Conservation (phyloP, 2,113 vertebrate species). For the Myiopsitta monachus region DNA sequence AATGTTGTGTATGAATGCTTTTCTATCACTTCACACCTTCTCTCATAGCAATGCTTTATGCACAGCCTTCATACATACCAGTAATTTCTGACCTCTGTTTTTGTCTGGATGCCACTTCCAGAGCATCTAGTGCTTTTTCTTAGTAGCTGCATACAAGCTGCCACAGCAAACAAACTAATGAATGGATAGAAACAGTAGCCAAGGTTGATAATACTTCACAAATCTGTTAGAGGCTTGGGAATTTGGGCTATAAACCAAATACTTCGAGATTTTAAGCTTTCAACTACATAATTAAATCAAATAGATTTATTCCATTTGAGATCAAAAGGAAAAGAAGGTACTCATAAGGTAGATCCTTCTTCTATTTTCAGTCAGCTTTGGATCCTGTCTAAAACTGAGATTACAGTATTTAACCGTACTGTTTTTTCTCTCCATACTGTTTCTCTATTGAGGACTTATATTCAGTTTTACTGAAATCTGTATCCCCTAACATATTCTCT, state of each 20-base stretch:
- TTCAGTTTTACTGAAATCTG: not conserved
- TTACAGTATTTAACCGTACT: not conserved
- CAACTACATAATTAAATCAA: not conserved
- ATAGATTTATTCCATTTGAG: not conserved
- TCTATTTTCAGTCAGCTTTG: not conserved
- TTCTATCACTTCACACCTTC: not conserved
- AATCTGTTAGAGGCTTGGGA: not conserved
- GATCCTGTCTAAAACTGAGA: not conserved
- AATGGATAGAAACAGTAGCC: not conserved
- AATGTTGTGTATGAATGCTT: not conserved
- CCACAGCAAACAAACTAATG: not conserved
- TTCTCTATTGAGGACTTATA: not conserved
- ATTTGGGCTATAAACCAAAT: not conserved
- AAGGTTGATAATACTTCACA: not conserved
- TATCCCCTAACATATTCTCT: not conserved
- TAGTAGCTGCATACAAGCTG: not conserved
- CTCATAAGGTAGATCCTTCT: not conserved
- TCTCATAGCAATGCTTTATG: not conserved
- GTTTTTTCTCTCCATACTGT: not conserved
- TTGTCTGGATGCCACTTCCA: slow-evolving; percentile 3
- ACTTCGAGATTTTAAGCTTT: not conserved
- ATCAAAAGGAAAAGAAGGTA: not conserved
- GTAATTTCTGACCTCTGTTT: not conserved
- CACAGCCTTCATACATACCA: not conserved
- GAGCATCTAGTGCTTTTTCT: slow-evolving; percentile 8